Evolutionary conservation across 1,140 invertebrate species (phyloP).

Genomic region (Orchesella cincta): DNA sequence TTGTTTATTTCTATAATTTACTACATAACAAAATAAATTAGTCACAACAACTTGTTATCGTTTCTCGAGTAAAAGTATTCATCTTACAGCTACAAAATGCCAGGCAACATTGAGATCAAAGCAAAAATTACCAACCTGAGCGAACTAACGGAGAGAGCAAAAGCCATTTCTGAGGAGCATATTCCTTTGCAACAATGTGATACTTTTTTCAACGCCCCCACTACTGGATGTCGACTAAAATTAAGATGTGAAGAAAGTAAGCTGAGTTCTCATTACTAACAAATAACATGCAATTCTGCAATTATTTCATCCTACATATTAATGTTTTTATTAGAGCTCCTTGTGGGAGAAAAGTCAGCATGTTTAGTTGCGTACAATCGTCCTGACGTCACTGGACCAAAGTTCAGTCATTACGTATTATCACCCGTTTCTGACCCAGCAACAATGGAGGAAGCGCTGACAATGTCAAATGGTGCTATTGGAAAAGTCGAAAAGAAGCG

Average conservation of each 20-base stretch:
- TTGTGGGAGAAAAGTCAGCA: slow-evolving; percentile 51
- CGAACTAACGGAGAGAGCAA: background rate
- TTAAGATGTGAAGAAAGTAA: background rate
- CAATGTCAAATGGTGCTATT: slow-evolving; percentile 63
- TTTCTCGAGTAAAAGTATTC: background rate
- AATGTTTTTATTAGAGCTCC: background rate
- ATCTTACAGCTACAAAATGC: slow-evolving; percentile 45
- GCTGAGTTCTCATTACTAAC: background rate
- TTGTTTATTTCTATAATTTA: no score
- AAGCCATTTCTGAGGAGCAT: background rate
- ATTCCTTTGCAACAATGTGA: background rate
- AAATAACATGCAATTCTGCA: background rate
- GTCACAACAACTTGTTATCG: no score
- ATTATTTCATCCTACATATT: background rate
- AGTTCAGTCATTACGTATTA: slow-evolving; percentile 67
- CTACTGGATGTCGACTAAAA: background rate
- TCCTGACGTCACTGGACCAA: slow-evolving; percentile 69
- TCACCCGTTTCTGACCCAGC: slow-evolving; percentile 58
- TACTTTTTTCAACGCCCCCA: background rate
- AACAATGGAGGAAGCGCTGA: slow-evolving; percentile 51
- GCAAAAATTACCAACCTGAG: slow-evolving; percentile 52
- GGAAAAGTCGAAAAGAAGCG: slow-evolving; percentile 73
- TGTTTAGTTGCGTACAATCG: slow-evolving; percentile 79
- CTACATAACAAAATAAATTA: no score
- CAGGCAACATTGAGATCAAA: slow-evolving; percentile 66